These are phyloP conservation scores for Spisula subtruncata DNA, from an alignment of 2,888 invertebrate genomes.

Conservation along the genomic window DNA sequence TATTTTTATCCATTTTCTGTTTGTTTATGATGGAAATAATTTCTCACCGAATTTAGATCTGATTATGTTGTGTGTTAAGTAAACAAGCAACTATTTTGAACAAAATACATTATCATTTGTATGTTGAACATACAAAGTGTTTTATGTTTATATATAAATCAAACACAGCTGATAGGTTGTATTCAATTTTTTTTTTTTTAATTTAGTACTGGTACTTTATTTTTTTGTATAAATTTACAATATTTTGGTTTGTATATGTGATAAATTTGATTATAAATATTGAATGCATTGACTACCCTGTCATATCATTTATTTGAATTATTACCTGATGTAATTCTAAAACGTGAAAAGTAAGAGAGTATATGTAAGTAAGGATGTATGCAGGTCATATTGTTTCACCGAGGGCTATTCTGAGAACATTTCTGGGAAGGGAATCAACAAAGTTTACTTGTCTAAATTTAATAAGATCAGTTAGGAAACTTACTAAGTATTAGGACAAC, in stretches of 20 bases:
- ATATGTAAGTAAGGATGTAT: background rate
- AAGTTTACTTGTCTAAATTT: too few relatives aligned
- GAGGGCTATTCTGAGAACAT: too few relatives aligned
- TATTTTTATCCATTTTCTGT: too few relatives aligned
- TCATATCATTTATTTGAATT: background rate
- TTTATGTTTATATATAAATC: background rate
- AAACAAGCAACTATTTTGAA: too few relatives aligned
- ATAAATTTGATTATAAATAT: background rate
- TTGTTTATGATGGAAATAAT: too few relatives aligned
- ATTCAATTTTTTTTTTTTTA: background rate
- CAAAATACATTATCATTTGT: background rate
- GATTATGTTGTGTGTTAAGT: too few relatives aligned
- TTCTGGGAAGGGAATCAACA: too few relatives aligned
- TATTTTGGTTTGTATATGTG: background rate
- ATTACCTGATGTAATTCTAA: slow-evolving; percentile 6
- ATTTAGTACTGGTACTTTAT: background rate
- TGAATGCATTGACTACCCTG: background rate
- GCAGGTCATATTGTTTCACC: background rate
- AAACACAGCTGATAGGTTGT: background rate
- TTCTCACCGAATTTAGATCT: too few relatives aligned
- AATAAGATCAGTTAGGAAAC: too few relatives aligned
- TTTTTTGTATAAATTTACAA: background rate
- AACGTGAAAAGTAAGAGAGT: background rate
- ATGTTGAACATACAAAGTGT: too few relatives aligned
- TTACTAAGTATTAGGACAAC: too few relatives aligned